Percentiles rank a stretch among this genome's conserved stretches.
These are phyloP conservation scores for Dascillus cervinus DNA, from an alignment of 2,888 invertebrate species.

Conservation along the genomic window DNA sequence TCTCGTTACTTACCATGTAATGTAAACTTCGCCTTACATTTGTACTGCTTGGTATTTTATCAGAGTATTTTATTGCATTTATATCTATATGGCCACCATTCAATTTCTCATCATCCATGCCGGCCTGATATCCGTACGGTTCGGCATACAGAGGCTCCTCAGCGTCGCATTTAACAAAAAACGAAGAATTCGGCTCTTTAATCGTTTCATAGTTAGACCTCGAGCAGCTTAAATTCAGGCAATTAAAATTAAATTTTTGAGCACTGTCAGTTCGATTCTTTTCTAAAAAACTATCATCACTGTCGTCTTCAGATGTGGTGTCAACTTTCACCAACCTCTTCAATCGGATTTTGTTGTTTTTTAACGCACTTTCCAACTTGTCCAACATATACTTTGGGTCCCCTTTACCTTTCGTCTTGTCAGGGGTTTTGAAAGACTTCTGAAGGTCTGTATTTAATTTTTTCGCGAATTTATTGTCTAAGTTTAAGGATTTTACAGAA, in stretches of 20 bases:
- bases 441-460: conserved; percentile 20
- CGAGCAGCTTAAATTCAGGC: conserved; percentile 37
- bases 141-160: conserved; percentile 58
- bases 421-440: conserved; percentile 11
- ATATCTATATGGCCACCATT: conserved; percentile 16
- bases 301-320: conserved; percentile 35
- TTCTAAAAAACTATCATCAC: conserved; percentile 24
- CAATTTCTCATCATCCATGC: conserved; percentile 11
- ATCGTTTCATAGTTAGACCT: conserved; percentile 33
- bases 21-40: conserved; percentile 33
- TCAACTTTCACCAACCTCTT: conserved; percentile 25
- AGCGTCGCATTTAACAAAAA: conserved; percentile 32
- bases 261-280: conserved; percentile 7
- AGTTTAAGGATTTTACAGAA: conserved; percentile 7
- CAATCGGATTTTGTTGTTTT: conserved; percentile 41
- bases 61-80: conserved; percentile 12
- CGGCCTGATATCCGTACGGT: conserved; percentile 41
- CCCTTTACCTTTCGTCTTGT: conserved; percentile 24
- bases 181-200: conserved; percentile 32
- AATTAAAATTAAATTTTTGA: conserved; percentile 34
- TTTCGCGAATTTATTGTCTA: conserved; percentile 19
- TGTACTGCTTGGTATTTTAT: conserved; percentile 13
- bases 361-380: conserved; percentile 54
- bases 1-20: conserved; percentile 45
- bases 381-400: conserved; percentile 59